Evolutionary conservation across 2,888 invertebrate species (phyloP).

Genomic region (Cremastinae sp.): DNA sequence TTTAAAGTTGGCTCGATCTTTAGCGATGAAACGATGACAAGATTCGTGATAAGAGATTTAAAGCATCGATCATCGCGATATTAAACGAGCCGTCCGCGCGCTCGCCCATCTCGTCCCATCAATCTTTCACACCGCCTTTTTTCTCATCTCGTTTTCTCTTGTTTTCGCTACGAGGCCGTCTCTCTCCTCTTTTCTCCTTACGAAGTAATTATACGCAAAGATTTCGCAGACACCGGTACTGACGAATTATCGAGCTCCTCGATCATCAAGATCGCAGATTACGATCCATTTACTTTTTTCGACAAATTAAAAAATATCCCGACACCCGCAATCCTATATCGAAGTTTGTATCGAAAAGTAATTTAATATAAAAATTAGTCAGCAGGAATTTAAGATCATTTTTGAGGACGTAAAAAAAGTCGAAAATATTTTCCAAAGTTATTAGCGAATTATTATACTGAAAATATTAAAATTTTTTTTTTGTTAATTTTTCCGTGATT

Average conservation of each 20-base stretch:
- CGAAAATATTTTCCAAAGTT: too few species aligned
- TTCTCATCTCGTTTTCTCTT: neutral
- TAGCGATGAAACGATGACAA: slow-evolving; percentile 64
- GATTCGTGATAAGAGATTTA: slow-evolving; percentile 69
- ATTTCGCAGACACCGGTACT: slow-evolving; percentile 23
- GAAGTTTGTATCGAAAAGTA: too few species aligned
- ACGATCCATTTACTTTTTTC: too few species aligned
- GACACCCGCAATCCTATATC: too few species aligned
- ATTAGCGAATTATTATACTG: too few species aligned
- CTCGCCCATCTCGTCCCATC: slow-evolving; percentile 10
- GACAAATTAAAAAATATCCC: too few species aligned
- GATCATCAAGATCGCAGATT: too few species aligned
- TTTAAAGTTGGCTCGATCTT: slow-evolving; percentile 14
- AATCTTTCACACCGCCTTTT: neutral
- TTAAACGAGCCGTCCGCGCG: slow-evolving; percentile 67
- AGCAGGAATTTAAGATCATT: too few species aligned
- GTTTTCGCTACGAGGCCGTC: neutral
- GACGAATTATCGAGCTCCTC: neutral
- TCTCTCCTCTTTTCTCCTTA: slow-evolving; percentile 12
- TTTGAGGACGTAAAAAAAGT: too few species aligned
- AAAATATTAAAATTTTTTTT: too few species aligned
- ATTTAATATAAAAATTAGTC: too few species aligned
- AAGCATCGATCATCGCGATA: slow-evolving; percentile 69
- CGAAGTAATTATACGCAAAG: slow-evolving; percentile 33
- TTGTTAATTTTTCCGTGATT: too few species aligned